These are phyloP conservation scores for Clarias platycephalus DNA, from an alignment of 2,797 vertebrate species.

Conservation along the genomic window DNA sequence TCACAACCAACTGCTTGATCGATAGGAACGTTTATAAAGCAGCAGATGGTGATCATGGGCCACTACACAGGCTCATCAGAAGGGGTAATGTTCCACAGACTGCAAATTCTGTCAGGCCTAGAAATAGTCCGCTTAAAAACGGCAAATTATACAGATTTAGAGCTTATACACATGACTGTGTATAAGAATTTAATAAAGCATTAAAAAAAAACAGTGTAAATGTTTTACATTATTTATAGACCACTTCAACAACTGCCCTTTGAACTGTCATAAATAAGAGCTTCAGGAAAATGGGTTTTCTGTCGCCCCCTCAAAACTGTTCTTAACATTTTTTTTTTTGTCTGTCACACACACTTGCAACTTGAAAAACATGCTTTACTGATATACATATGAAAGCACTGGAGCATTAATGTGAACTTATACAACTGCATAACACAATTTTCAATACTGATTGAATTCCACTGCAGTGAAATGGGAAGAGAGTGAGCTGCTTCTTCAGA, in stretches of 20 bases:
- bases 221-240: neutral
- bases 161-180: neutral
- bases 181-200: neutral
- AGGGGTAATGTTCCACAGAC: neutral
- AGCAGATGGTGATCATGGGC: neutral
- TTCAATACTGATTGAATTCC: constrained; percentile 19
- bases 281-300: neutral
- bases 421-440: neutral
- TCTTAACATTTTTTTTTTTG: neutral
- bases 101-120: neutral
- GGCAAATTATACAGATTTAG: neutral
- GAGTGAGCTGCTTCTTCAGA: constrained; percentile 71
- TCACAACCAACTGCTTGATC: neutral
- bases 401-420: neutral
- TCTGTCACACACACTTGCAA: too few relatives aligned
- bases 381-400: neutral
- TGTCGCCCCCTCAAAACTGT: neutral
- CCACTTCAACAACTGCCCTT: constrained; percentile 16
- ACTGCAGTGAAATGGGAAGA: constrained; percentile 66
- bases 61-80: neutral
- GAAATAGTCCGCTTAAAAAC: neutral
- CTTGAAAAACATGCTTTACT: neutral
- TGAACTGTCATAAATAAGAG: neutral
- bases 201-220: neutral
- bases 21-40: neutral